Evolutionary conservation across 2,113 vertebrate genomes (phyloP).

Genomic region (Cyprinodon variegatus): DNA sequence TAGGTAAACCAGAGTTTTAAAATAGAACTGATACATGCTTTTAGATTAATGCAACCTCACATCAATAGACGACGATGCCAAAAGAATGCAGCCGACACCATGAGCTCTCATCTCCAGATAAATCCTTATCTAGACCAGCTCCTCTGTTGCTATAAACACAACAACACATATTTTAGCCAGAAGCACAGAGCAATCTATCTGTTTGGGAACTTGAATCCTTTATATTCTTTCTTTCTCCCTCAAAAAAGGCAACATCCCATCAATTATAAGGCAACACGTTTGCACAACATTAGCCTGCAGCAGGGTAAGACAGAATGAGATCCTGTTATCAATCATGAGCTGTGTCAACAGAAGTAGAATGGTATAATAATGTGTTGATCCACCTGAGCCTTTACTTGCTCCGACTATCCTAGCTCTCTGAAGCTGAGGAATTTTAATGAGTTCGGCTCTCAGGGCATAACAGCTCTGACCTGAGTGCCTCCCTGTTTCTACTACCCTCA

Average conservation of each 20-base stretch:
- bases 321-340: neutral
- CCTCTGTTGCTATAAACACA: slow-evolving; percentile 67
- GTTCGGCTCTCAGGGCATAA: slow-evolving; percentile 34
- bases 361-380: slow-evolving; percentile 33
- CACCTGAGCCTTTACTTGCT: slow-evolving; percentile 33
- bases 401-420: slow-evolving; percentile 12
- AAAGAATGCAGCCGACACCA: slow-evolving; percentile 51
- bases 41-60: slow-evolving; percentile 6
- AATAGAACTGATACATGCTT: neutral
- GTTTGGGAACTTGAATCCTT: slow-evolving; percentile 6
- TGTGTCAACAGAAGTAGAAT: slow-evolving; percentile 3
- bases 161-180: slow-evolving; percentile 6
- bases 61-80: slow-evolving; percentile 23
- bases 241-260: neutral
- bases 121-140: slow-evolving; percentile 47
- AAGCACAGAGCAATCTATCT: neutral
- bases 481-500: slow-evolving; percentile 33
- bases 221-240: neutral
- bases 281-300: neutral
- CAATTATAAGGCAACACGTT: neutral
- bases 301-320: slow-evolving; percentile 2
- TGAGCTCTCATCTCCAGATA: slow-evolving; percentile 58
- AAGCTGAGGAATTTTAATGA: slow-evolving; percentile 66
- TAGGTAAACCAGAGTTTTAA: slow-evolving; percentile 33
- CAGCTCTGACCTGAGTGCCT: slow-evolving; percentile 21